These are phyloP conservation scores for Masticophis lateralis DNA, from an alignment of 2,797 vertebrate genomes.

Conservation along the genomic window DNA sequence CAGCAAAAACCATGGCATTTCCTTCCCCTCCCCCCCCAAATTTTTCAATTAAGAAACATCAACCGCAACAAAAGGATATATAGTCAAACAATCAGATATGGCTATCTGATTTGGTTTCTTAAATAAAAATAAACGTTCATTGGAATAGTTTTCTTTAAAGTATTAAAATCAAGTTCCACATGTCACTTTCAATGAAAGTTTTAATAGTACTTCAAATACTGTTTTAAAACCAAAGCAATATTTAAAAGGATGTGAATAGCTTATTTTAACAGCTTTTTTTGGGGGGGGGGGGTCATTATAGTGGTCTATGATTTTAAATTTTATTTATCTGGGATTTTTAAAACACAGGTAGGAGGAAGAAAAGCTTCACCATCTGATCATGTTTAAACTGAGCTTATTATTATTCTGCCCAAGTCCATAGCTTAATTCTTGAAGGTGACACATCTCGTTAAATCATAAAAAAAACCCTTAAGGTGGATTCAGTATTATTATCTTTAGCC, in stretches of 20 bases:
- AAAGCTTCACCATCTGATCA: not conserved
- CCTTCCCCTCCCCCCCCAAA: not conserved
- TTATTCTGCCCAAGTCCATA: slow-evolving; percentile 2
- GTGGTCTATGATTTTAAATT: slow-evolving; percentile 1
- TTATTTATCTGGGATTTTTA: slow-evolving; percentile 11
- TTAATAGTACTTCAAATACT: not conserved
- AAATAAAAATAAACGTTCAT: not conserved
- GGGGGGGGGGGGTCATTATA: not conserved
- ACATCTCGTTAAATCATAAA: slow-evolving; percentile 12
- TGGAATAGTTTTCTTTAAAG: not conserved
- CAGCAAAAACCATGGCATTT: slow-evolving; percentile 50
- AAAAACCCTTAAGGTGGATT: slow-evolving; percentile 36
- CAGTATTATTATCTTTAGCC: slow-evolving; percentile 15
- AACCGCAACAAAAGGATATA: slow-evolving; percentile 3
- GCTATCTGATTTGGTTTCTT: slow-evolving; percentile 14
- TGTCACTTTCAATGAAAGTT: not conserved
- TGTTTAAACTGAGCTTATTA: not conserved
- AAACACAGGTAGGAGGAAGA: not conserved
- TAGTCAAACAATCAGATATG: slow-evolving; percentile 3
- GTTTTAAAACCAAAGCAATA: not conserved
- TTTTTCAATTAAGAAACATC: slow-evolving; percentile 2
- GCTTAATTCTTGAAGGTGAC: slow-evolving; percentile 31
- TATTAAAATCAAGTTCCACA: not conserved
- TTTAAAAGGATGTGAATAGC: not conserved
- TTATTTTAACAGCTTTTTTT: not conserved